Conservation (phyloP, 2,797 vertebrate genomes). For the Babyrousa celebensis region DNA sequence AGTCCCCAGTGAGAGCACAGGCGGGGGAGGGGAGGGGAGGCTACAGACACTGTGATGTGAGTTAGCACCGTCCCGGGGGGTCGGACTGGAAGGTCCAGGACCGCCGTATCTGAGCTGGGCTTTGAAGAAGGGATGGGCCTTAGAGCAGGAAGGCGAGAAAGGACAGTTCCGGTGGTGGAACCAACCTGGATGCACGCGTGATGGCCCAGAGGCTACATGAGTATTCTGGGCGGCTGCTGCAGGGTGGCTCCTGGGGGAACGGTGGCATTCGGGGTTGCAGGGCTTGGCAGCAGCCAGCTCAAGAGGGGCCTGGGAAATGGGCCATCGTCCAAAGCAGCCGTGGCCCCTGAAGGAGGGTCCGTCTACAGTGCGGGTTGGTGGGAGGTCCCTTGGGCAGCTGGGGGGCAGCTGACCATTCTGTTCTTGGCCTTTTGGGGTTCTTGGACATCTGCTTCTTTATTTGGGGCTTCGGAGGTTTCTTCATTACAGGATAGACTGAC, state of each 20-base stretch:
- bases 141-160: neutral
- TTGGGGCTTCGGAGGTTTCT: neutral
- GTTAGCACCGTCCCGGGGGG: too few species aligned
- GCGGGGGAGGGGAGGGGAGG: too few species aligned
- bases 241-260: neutral
- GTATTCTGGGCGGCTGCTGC: neutral
- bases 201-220: neutral
- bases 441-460: neutral
- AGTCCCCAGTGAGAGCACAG: neutral
- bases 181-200: fast-evolving
- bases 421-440: neutral
- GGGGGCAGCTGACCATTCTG: neutral
- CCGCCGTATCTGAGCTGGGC: neutral
- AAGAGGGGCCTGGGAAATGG: neutral
- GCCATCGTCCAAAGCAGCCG: neutral
- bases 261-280: neutral
- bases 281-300: neutral
- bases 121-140: neutral
- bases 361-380: fast-evolving
- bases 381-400: fast-evolving
- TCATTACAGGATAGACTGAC: neutral
- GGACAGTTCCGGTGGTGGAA: neutral
- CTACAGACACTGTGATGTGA: too few species aligned
- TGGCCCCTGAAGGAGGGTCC: neutral
- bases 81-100: neutral